Base-by-base conservation (phyloP, 2,888 invertebrate species). In the Drosophila ustulata region DNA sequence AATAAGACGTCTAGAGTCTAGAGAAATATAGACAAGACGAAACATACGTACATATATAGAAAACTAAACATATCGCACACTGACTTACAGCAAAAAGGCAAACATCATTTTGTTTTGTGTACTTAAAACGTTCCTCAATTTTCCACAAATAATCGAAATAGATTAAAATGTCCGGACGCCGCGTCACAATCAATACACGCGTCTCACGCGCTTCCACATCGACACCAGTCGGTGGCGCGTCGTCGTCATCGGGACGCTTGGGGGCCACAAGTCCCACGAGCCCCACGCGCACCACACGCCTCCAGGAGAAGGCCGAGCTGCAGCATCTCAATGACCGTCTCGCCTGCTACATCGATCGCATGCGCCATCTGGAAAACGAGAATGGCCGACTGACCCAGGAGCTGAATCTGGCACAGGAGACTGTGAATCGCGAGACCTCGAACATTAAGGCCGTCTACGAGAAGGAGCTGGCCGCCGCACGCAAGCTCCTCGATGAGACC, bases 311-410 rank as follows among this genome's bases (percentile, higher is more conserved):
- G 93, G 96, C 96, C 89, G 97, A 98, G 87, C 93, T 99, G 78
- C 97, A 97, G 91, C 96, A 97, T 92, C 94, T 99, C 58, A 99
- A 99, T 92, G 98, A 99, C 93, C 97, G 99, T 65, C 94, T 99
- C 73, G 99, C 99, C 8, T 95, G 96, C 66, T 99, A 99, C 91
- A 99, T 99, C 90, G 99, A 99, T 90, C 95, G 95, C 90, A 98
- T 98, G 63, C 95, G 99, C 64, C 95, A 96, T 89, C 94, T 99
- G 88, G 99, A 99, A 93, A 94, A 94, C 69, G 99, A 99, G 93
- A 99, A 99, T 93, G 95, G 94, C 43, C 95, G 96, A 4, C 93
- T 98, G 55, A 95, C 95, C 59, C 94, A 96, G 79, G 97, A 97
- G 93, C 94, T 98, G 66, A 96, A 96, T 90, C 94, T 96, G 56